Base-by-base conservation (phyloP, 2,888 invertebrate species). In the Gryllus longicercus region DNA sequence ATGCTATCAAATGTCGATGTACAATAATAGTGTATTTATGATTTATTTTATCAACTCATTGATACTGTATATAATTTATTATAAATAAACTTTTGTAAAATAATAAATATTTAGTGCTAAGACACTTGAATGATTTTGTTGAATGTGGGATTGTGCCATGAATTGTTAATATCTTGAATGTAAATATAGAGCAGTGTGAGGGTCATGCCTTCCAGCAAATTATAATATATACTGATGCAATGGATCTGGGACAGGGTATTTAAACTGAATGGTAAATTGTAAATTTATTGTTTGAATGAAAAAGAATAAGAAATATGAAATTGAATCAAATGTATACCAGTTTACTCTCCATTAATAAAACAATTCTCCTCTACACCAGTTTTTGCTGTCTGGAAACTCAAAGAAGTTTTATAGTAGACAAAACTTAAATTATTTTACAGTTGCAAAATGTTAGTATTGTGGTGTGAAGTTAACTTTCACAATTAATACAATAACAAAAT, bases 1-100 rank as follows among this genome's bases (percentile, higher is more conserved):
- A 63, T 63, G 14, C 63, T 63, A 63, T 63, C 63, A 63, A 63
- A n/a, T 63, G 63, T 63, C n/a, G 63, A 63, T 63, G 63, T 63
- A 63, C 63, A 63, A 63, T 63, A 63, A 63, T 18, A 63, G 63
- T 63, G 63, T 63, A 63, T 18, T 63, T 63, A 18, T 63, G n/a
- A 63, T 63, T 63, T 63, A 63, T 63, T 63, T 63, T 63, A 63
- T 63, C 63, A 63, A 63, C 63, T 63, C 4, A 63, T 63, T 63
- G 16, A 63, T 5, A n/a, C 11, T 63, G 63, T 63, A 63, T 63
- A 63, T 63, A 63, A 63, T 63, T 63, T 63, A 63, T 63, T 63
- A 63, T 38, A 63, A 18, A 63, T 63, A 63, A 38, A 63, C 63
- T 63, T 63, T 63, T 63, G 63, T 63, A 63, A 63, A 63, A 18